Evolutionary conservation across 92 coral and sea anemone species (phyloP).

Genomic region (Paragorgia papillata): DNA sequence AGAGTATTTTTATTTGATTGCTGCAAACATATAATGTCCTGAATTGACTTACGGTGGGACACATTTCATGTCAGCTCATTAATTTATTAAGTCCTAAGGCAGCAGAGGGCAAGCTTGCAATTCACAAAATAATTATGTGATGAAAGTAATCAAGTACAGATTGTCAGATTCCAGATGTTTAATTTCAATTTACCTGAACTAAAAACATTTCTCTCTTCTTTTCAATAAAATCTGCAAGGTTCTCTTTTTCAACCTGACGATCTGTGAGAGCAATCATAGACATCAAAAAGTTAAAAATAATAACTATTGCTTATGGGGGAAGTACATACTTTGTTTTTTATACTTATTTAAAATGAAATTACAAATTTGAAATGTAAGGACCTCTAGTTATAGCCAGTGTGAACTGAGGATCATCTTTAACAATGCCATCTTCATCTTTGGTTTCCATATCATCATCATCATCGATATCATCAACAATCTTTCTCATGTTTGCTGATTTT

Average conservation of each 20-base stretch:
- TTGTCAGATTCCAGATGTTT: no score
- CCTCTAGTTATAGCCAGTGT: conserved; percentile 98
- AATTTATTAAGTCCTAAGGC: no score
- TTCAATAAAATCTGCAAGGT: conserved; percentile 93
- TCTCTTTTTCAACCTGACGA: conserved; percentile 97
- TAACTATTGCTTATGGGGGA: no score
- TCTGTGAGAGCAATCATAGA: conserved; percentile 51
- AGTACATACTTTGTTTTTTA: no score
- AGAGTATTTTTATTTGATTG: not conserved
- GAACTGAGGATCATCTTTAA: conserved; percentile 98
- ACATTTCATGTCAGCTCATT: no score
- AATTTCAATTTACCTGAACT: conserved; percentile 89
- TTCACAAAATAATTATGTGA: no score
- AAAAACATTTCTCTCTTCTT: conserved; percentile 99
- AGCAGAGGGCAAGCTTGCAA: no score
- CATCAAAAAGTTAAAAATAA: not conserved
- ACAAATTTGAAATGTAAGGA: conserved; percentile 8
- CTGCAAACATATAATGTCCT: no score
- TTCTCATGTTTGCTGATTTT: conserved; percentile 96
- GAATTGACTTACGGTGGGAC: no score
- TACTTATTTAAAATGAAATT: no score
- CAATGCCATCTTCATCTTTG: conserved; percentile 92
- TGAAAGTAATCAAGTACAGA: no score
- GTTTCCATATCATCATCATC: conserved; percentile 76
- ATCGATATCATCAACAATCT: conserved; percentile 86